phyloP scores from a whole-genome alignment of 2,888 invertebrate genomes.

The Noctuana brunneofusca region DNA sequence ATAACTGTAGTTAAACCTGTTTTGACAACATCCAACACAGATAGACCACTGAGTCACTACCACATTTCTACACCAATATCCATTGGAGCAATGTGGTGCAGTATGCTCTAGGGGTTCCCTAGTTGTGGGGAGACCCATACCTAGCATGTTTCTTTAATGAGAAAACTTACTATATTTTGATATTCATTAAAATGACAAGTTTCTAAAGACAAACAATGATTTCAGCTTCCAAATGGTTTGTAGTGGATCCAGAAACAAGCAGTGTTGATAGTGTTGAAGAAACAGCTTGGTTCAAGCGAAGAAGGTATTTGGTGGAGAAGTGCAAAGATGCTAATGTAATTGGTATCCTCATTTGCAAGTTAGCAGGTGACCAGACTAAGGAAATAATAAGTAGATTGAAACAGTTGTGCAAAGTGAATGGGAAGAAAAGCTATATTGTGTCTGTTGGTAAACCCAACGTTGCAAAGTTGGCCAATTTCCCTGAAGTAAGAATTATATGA shows the following conservation, averaged over 20 bases:
- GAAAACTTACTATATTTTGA: too few relatives aligned
- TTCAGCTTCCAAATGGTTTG: constrained; percentile 82
- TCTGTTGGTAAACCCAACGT: constrained; percentile 97
- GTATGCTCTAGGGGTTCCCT: too few relatives aligned
- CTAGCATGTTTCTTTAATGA: too few relatives aligned
- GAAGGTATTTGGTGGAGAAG: constrained; percentile 93
- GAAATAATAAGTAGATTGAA: constrained; percentile 89
- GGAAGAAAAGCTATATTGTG: constrained; percentile 95
- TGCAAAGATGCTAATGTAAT: constrained; percentile 94
- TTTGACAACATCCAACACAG: too few relatives aligned
- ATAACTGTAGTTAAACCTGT: too few relatives aligned
- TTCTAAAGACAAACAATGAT: not conserved
- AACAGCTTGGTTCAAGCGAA: constrained; percentile 86
- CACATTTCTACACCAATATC: too few relatives aligned
- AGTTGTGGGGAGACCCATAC: too few relatives aligned
- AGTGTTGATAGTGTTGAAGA: constrained; percentile 68
- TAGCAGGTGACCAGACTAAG: constrained; percentile 91
- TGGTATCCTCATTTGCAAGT: constrained; percentile 95
- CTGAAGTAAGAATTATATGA: constrained; percentile 85
- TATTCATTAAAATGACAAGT: not conserved
- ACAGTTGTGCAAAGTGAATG: constrained; percentile 86
- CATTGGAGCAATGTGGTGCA: too few relatives aligned
- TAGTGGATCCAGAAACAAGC: constrained; percentile 73
- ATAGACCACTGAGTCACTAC: too few relatives aligned
- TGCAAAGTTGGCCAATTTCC: constrained; percentile 97